A percentile compares a stretch with the other conserved stretches of the same genome.
These are phyloP conservation scores for Trididemnum clinides DNA, from an alignment of 23 tunicate species.

Conservation along the genomic window DNA sequence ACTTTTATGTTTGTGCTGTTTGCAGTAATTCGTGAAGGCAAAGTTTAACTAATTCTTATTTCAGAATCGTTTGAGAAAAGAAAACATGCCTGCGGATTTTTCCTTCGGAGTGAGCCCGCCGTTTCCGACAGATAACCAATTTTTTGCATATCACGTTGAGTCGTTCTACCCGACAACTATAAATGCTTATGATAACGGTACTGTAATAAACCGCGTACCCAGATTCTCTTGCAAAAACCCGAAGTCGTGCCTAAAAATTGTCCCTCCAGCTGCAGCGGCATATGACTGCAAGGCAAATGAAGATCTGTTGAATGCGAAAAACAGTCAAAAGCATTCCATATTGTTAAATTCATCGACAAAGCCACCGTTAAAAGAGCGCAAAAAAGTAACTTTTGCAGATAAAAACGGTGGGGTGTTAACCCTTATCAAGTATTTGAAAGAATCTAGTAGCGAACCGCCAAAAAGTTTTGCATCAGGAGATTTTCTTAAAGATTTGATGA, in stretches of 20 bases:
- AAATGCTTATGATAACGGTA: not conserved
- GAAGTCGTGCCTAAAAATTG: slow-evolving; percentile 23
- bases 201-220: not conserved
- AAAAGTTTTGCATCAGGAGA: slow-evolving; percentile 36
- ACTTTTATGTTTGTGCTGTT: too few species aligned
- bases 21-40: too few species aligned
- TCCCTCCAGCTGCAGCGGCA: not conserved
- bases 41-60: not conserved
- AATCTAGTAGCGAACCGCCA: slow-evolving; percentile 78
- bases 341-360: not conserved
- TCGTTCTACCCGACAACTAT: not conserved
- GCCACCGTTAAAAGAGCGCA: slow-evolving; percentile 28
- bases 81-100: slow-evolving; percentile 4
- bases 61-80: not conserved
- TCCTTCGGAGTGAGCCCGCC: slow-evolving; percentile 64
- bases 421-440: slow-evolving; percentile 68
- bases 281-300: slow-evolving; percentile 9
- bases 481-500: slow-evolving; percentile 20
- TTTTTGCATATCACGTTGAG: not conserved
- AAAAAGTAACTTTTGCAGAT: slow-evolving; percentile 89
- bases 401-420: slow-evolving; percentile 64
- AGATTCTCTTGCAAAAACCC: not conserved
- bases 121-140: not conserved
- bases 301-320: not conserved
- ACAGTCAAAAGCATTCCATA: not conserved